Evolutionary conservation across 37 sponge, comb jelly and placozoan genomes (phyloP), one percentile per base, ranked within the genome.

Genomic region (Lycopodina hypogea): DNA sequence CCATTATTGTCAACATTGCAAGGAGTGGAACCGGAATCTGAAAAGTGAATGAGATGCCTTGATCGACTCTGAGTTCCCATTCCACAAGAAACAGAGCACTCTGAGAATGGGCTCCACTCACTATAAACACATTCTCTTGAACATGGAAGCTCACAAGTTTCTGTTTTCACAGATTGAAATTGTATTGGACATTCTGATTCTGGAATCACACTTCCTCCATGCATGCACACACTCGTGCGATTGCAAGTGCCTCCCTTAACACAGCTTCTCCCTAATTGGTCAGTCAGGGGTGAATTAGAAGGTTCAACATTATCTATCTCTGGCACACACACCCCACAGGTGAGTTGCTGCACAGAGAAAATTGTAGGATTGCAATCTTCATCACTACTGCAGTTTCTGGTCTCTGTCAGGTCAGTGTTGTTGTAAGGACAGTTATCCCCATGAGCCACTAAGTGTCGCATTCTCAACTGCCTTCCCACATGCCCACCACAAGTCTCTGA

Each of bases 71-170:
- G 26, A 19, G 40, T 39, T 7, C 64, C 50, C 17, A 11, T 24
- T 42, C 60, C 58, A 7, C 53, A 51, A 19, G 55, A 29, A 29
- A 14, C 23, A 1, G 71, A 70, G 42, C 80, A 80, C 35, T 69
- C 33, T 1, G 80, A 80, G 60, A 40, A 80, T 2, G 39, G 24
- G 18, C 56, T 68, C 80, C 80, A 80, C 37, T 80, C 60, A 28
- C 53, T 72, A 48, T 61, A 60, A 0, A 50, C 37, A 50, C 74
- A 81, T 7, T 81, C 74, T 4, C 28, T 30, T 1, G 59, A 21
- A n/a, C 80, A 80, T n/a, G 80, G 42, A n/a, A 80, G 39, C n/a
- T 56, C 59, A 57, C 80, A 80, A 14, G 57, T 2, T 36, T 48
- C 56, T 0, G 28, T 39, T 38, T 71, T 48, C 19, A 57, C 1